These are phyloP conservation scores for Tetropium fuscum DNA, from an alignment of 2,888 invertebrate species.

Conservation along the genomic window DNA sequence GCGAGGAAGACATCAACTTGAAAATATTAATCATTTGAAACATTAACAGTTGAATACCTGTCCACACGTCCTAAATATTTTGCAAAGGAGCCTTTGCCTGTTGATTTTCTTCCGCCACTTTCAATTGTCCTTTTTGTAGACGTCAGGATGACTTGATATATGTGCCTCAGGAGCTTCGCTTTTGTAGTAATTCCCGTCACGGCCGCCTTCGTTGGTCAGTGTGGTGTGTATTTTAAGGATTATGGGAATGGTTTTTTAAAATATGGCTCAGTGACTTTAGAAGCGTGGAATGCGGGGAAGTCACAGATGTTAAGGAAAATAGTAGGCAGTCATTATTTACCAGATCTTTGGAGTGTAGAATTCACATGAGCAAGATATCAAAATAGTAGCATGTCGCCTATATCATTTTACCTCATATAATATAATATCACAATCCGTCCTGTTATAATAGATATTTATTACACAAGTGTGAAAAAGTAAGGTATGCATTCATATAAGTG, in stretches of 20 bases:
- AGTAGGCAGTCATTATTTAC: too few species aligned
- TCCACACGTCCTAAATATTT: slow-evolving; percentile 56
- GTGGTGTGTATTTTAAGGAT: slow-evolving; percentile 48
- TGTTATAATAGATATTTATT: too few species aligned
- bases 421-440: too few species aligned
- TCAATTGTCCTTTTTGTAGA: slow-evolving; percentile 43
- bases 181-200: slow-evolving; percentile 33
- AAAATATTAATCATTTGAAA: slow-evolving; percentile 46
- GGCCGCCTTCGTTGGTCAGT: slow-evolving; percentile 44
- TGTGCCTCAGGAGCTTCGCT: slow-evolving; percentile 36
- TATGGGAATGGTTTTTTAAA: slow-evolving; percentile 29
- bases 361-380: too few species aligned
- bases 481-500: too few species aligned
- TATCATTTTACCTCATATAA: too few species aligned
- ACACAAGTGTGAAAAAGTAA: too few species aligned
- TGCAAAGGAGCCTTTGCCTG: slow-evolving; percentile 46
- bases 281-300: slow-evolving; percentile 37
- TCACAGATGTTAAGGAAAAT: too few species aligned
- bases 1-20: slow-evolving; percentile 38
- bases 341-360: too few species aligned
- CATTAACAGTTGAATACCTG: slow-evolving; percentile 50
- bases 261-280: slow-evolving; percentile 23
- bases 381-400: too few species aligned
- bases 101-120: slow-evolving; percentile 45
- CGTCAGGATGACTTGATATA: slow-evolving; percentile 41